Percentiles rank a stretch among this genome's conserved stretches.
Conservation (phyloP, 1,140 invertebrate species). For the Pseudomyrmex gracilis region DNA sequence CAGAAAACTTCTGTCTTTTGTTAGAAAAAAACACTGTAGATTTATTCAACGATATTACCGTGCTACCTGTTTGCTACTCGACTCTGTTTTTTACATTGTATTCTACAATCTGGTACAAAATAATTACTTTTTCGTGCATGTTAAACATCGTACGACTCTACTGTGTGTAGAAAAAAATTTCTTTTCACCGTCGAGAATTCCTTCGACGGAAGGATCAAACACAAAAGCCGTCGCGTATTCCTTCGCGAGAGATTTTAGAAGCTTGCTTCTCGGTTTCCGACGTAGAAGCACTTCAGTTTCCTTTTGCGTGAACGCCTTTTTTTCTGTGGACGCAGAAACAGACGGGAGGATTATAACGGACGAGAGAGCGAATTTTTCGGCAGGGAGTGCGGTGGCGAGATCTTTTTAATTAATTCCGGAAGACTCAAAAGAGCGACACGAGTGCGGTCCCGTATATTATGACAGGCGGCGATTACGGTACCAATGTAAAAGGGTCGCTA, state of each 20-base stretch:
- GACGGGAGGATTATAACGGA: background rate
- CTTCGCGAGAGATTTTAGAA: conserved; percentile 17
- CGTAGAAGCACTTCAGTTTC: background rate
- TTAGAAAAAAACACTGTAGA: no score
- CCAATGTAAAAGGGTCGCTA: conserved; percentile 13
- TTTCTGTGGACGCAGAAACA: background rate
- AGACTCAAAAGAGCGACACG: background rate
- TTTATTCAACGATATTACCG: no score
- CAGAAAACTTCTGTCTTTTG: no score
- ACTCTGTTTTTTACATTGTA: no score
- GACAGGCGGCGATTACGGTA: background rate
- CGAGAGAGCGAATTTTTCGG: conserved; percentile 22
- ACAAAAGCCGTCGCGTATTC: conserved; percentile 17
- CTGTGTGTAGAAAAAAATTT: background rate
- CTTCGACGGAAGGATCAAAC: conserved; percentile 11
- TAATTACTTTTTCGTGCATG: background rate
- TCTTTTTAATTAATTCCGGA: conserved; percentile 36
- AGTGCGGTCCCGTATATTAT: background rate
- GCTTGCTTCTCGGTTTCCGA: conserved; percentile 5
- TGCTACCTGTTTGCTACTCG: no score
- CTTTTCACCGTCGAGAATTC: conserved; percentile 6
- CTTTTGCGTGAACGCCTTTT: conserved; percentile 4
- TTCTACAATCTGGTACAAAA: background rate
- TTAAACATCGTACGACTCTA: background rate
- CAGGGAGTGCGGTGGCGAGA: background rate